Evolutionary conservation across 2,113 vertebrate species (phyloP), one percentile per base, ranked within the genome.

Genomic region (Seriola dumerili): DNA sequence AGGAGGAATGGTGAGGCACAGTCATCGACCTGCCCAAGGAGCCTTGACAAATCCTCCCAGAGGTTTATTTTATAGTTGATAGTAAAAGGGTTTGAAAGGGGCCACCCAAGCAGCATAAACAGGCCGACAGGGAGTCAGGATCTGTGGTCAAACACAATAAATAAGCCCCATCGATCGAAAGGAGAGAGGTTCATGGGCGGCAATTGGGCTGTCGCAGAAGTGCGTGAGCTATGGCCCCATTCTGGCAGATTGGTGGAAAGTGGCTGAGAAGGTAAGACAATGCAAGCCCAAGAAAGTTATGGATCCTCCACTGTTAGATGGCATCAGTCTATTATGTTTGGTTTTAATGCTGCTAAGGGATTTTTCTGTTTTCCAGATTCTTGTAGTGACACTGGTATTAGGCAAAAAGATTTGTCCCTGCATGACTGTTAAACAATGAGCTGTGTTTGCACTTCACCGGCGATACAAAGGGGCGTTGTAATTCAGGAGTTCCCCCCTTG

Each of bases 121-220:
- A 74, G 59, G 67, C 63, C 17, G 16, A 36, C 6, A 8, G 81
- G 59, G 62, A 84, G 63, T 65, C 17, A 34, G 48, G 40, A 72
- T 69, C 29, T 59, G 73, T 34, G 11, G 58, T 76, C 74, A 73
- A 66, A 88, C 76, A 80, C 72, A 69, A 84, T 88, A 88, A 90
- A 89, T 74, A 85, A 87, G 55, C 38, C 16, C 13, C 63, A 88
- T 89, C 62, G 72, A 84, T 88, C 66, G 23, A 3, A 6, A 34
- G 50, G 46, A 67, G 55, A 66, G 80, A 69, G 83, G 83, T 69
- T 79, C 59, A 50, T 68, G 36, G 85, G 72, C 52, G 84, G 82
- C 68, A 63, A 55, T 78, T 80, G 59, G 81, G 61, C 73, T 87
- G 82, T 72, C 71, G 21, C 74, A 0, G 25, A 79, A 80, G 71